Evolutionary conservation across 2,113 vertebrate species (phyloP), one percentile per base, ranked within the genome.

Genomic region (Rissa tridactyla): DNA sequence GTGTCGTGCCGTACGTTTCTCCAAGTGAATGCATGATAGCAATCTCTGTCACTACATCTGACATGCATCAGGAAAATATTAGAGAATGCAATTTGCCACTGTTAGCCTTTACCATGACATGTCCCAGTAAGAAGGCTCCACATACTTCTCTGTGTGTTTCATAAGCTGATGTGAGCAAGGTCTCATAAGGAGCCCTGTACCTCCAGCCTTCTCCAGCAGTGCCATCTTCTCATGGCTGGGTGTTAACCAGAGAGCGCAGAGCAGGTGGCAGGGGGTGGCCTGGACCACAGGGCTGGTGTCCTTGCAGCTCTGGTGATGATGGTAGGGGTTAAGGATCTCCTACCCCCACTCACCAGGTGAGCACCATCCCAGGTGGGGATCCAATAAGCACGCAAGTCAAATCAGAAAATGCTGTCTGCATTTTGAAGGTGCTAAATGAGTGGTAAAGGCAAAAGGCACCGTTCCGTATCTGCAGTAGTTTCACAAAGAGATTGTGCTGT

Each of bases 221-320:
- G 26, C n/a, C 17, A 3, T 86, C 58, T 87, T 46, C 60, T 84
- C 25, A 4, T 25, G 36, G 14, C 36, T 32, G 49, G 6, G 12
- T 47, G 30, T 65, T 34, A 72, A 22, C 8, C 49, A 70, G 44
- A 16, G 36, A 32, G 18, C 0, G 0, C 66, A 66, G 86, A 88
- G 57, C 42, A 32, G 54, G 22, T 80, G 64, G 54, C 32, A 65
- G 54, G 27, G 20, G 13, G 3, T 75, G 65, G 47, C n/a, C 65
- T 68, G 69, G 46, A 22, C n/a, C 4, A 1, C 49, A 72, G 66
- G 1, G 2, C 36, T 61, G 0, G 0, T 55, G 58, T 47, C 47
- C 18, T 4, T 65, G 64, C 55, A 71, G 69, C 51, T 62, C 87
- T 86, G 87, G 27, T 1, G 2, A 32, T 0, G 4, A 18, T 13